Evolutionary conservation across 2,797 vertebrate genomes (phyloP), one percentile per base, ranked within the genome.

Genomic region (Microctenopoma steveboyesi): DNA sequence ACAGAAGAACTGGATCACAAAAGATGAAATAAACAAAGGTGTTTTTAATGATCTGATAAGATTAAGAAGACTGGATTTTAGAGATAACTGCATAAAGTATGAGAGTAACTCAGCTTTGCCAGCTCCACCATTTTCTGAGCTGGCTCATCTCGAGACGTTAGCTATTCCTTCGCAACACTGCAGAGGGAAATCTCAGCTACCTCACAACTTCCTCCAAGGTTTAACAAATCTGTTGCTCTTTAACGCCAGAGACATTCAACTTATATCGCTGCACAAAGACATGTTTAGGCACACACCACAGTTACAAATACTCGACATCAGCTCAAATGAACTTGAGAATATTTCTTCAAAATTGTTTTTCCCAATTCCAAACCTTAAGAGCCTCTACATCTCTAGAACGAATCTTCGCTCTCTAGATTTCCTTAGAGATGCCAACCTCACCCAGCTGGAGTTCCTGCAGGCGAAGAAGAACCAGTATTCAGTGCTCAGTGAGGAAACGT

Each of bases 121-220:
- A 0, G 0, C 27, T 2, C 84, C 92, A 9, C 92, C 92, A 0
- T 94, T 94, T 76, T 69, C 57, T 25, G 0, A 62, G 0, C 78
- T 95, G 35, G 83, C 67, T 35, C 74, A 4, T 1, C 76, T 95
- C 3, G 72, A 86, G 12, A 49, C 1, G 1, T 27, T 94, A 14
- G 5, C 18, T 5, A 46, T 93, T 16, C 50, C 54, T 9, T 70
- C 37, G 14, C 92, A 94, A 16, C 80, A 48, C 15, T 39, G 55
- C 37, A 85, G 69, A 5, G 27, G 13, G 1, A 88, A 81, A 39
- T 7, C 47, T 3, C 0, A 25, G 0, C 30, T 94, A 7, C 93
- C 93, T 1, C 5, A 4, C 0, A 94, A 95, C 76, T 35, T 93
- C 50, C 69, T 95, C 43, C 16, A 90, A 55, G 93, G 93, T 18